Conservation (phyloP, 2,888 invertebrate species). For the Arenicola marina region DNA sequence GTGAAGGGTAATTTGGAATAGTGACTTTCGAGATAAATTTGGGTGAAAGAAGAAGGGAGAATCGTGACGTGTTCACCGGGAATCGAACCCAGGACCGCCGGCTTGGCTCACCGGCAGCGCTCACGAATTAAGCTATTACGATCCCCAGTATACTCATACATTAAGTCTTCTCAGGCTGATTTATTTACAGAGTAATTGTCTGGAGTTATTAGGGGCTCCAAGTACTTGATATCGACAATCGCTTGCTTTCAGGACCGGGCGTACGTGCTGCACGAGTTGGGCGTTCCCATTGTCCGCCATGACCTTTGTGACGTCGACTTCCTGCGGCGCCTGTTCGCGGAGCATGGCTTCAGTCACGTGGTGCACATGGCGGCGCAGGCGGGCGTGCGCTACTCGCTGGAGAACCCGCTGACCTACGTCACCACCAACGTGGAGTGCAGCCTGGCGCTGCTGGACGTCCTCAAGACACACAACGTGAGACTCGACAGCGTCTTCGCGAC, state of each 20-base stretch:
- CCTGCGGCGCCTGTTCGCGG: slow-evolving; percentile 19
- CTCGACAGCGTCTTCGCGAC: background rate
- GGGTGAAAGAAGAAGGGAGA: too few species aligned
- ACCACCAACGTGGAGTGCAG: slow-evolving; percentile 31
- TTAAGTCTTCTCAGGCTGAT: too few species aligned
- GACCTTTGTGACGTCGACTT: slow-evolving; percentile 29
- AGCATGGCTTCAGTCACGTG: slow-evolving; percentile 33
- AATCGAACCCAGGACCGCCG: too few species aligned
- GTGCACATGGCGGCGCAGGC: slow-evolving; percentile 36
- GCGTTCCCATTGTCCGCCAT: slow-evolving; percentile 25
- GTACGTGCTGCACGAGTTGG: slow-evolving; percentile 20
- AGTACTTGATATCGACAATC: too few species aligned
- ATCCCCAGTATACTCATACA: too few species aligned
- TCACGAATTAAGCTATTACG: too few species aligned
- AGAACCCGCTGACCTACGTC: slow-evolving; percentile 31
- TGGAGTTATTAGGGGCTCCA: too few species aligned
- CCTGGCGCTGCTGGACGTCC: slow-evolving; percentile 23
- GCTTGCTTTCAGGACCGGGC: slow-evolving; percentile 27
- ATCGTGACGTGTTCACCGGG: too few species aligned
- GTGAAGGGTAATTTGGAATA: too few species aligned
- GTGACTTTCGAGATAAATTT: too few species aligned
- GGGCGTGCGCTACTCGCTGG: slow-evolving; percentile 34
- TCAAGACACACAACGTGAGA: slow-evolving; percentile 18
- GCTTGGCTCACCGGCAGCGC: too few species aligned
- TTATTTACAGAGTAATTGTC: too few species aligned